Base-by-base conservation (phyloP, 2,113 vertebrate genomes). In the Hippocampus comes region DNA sequence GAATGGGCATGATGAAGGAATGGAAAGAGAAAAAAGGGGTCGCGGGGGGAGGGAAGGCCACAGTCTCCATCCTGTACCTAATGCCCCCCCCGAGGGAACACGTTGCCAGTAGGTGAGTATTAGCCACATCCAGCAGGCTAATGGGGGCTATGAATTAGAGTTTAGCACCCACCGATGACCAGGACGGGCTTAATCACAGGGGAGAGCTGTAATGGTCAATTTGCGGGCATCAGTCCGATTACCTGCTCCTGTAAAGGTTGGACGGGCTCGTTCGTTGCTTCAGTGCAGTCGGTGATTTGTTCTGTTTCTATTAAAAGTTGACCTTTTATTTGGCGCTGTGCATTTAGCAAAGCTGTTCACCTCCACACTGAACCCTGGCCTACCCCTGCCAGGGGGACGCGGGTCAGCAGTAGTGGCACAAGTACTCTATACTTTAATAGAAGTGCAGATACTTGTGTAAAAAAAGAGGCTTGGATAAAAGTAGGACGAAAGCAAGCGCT, bases 81-180 rank as follows among this genome's bases (percentile, higher is more conserved):
- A 90, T 89, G 83, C 84, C 78, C 80, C 90, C 83, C 49, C 30
- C 27, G 1, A 72, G 84, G 74, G 87, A 89, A 71, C 51, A 34
- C 23, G 42, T 82, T 83, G 78, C 87, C 78, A 9, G 83, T 91
- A 89, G 92, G 91, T 94, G 91, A 92, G 93, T 93, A 94, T 94
- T 94, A 93, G 93, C 91, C 92, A 92, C 91, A 92, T 92, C 93
- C 82, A 74, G 68, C 53, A 70, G 56, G 82, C 87, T 90, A 90
- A 89, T 90, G 82, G 83, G 84, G 64, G 63, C 53, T 78, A 82
- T 82, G 64, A 88, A 90, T 88, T 78, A 86, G 83, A 87, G 5
- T 82, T 87, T 82, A 82, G 78, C 80, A 72, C 82, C 75, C 74
- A 78, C 81, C 77, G 80, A 87, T 82, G 86, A 86, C 82, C 78